These are phyloP conservation scores for Phylloscopus trochiloides DNA, from an alignment of 2,113 vertebrate genomes.

Conservation along the genomic window DNA sequence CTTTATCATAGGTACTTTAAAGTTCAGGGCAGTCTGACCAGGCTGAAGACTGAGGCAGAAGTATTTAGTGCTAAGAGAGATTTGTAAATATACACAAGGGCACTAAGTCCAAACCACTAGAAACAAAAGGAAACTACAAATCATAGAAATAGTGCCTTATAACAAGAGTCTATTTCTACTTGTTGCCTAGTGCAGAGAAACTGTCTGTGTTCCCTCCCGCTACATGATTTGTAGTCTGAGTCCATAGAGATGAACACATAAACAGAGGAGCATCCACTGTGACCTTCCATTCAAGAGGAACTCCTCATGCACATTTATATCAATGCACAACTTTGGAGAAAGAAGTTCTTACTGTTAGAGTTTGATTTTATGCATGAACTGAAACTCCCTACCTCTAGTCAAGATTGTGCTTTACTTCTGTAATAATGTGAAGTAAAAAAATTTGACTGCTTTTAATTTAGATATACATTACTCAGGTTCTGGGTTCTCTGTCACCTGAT, in stretches of 20 bases:
- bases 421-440: not conserved
- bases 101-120: not conserved
- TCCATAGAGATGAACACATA: fast-evolving
- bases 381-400: not conserved
- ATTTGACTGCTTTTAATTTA: not conserved
- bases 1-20: not conserved
- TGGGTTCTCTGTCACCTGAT: not conserved
- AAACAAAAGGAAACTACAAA: not conserved
- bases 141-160: not conserved
- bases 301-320: not conserved
- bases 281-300: not conserved
- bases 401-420: not conserved
- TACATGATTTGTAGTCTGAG: not conserved
- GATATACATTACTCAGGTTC: not conserved
- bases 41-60: not conserved
- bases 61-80: not conserved
- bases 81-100: not conserved
- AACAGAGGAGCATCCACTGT: not conserved
- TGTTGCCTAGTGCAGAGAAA: not conserved
- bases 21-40: not conserved
- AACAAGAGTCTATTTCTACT: not conserved
- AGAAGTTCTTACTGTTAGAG: not conserved
- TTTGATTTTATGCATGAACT: not conserved
- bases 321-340: not conserved
- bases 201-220: not conserved